Base-by-base conservation (phyloP, 2,113 vertebrate genomes). In the Eudorcas thomsonii region DNA sequence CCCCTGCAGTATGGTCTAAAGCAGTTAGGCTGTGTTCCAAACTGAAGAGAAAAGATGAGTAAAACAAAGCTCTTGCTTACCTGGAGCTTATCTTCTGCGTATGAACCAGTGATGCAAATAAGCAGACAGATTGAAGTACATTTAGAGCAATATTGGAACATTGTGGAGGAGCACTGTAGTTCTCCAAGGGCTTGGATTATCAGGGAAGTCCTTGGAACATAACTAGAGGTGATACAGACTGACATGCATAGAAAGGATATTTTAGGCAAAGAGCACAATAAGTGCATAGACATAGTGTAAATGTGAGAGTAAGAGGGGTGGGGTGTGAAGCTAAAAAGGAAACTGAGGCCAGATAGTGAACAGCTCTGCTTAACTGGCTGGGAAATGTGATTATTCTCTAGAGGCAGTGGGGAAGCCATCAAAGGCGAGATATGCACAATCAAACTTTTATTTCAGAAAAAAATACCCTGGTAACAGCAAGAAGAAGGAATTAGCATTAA, bases 11-110 rank as follows among this genome's bases (percentile, higher is more conserved):
- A 15, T 82, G 48, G 30, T 84, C 67, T 95, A 33, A 83, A 89
- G 87, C 45, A 77, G 26, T 77, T 77, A 74, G 71, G 13, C 28
- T 59, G 0, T 60, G 23, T 92, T 62, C 5, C 30, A 57, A 82
- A 94, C 48, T 91, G 39, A 92, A 80, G 30, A 81, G 50, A 88
- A 94, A 83, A 93, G 77, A 84, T 93, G 26, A 96, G 21, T 89
- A 86, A 88, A 62, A 67, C 23, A 64, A 80, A 96, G 33, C 6
- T 88, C n/a, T 90, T 48, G 12, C 33, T 84, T 87, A 87, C 57
- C 43, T 93, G 0, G 57, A 89, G 48, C 9, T 97, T 33, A 82
- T 5, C 39, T 60, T 97, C 39, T 88, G 2, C 57, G 0, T 74
- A 74, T 74, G 67, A 74, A 25, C 67, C 94, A 54, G 1, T 83